Percentiles rank a stretch among this genome's conserved stretches.
phyloP scores from a whole-genome alignment of 2,888 invertebrate species.

The Eurois occulta region DNA sequence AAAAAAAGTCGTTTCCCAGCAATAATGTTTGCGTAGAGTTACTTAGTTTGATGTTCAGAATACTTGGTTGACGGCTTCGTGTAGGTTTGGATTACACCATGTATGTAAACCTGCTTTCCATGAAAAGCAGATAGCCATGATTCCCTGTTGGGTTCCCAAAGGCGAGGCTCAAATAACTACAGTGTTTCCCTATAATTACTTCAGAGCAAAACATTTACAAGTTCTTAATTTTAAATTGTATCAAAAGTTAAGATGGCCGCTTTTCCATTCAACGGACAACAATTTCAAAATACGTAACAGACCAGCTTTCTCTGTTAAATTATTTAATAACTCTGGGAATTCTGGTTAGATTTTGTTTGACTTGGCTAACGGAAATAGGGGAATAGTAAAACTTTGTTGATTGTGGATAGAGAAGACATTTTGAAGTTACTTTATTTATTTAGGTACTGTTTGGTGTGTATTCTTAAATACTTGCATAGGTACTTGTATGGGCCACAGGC shows the following conservation, averaged over 20 bases:
- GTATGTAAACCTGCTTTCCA: neutral
- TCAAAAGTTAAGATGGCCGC: constrained; percentile 37
- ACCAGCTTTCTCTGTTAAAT: constrained; percentile 24
- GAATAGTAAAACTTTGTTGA: constrained; percentile 31
- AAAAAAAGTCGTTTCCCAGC: no score
- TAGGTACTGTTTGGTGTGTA: neutral
- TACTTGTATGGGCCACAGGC: neutral
- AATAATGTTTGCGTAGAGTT: no score
- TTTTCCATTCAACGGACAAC: constrained; percentile 24
- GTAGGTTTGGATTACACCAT: no score
- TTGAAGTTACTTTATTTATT: constrained; percentile 5
- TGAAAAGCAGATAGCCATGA: neutral
- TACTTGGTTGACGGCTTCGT: no score
- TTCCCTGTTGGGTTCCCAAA: neutral
- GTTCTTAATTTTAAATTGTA: constrained; percentile 48
- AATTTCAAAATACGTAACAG: constrained; percentile 35
- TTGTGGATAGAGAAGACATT: constrained; percentile 18
- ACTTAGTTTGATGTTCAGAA: no score
- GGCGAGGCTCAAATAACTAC: constrained; percentile 8
- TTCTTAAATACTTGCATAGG: neutral
- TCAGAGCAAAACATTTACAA: constrained; percentile 25
- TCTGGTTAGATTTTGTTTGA: constrained; percentile 45
- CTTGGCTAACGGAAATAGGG: constrained; percentile 5
- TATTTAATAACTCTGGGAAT: constrained; percentile 46
- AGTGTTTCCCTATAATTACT: constrained; percentile 34